Evolutionary conservation across 2,797 vertebrate species (phyloP), one percentile per base, ranked within the genome.

Genomic region (Hippoglossus hippoglossus): DNA sequence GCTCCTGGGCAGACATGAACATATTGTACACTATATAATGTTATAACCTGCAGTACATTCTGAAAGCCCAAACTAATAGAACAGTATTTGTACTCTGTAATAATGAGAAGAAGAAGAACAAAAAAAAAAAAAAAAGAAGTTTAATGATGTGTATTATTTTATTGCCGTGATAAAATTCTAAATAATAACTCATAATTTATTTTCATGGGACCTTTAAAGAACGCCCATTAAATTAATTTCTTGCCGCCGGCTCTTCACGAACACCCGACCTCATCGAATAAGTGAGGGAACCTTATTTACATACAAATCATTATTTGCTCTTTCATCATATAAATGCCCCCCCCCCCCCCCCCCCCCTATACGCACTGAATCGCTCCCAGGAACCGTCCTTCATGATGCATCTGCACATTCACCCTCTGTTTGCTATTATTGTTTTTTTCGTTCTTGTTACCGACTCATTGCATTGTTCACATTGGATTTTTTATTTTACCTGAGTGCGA

Each of bases 391-490:
- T 62, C 26, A 21, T 51, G 47, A 80, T 75, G 64, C 41, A 69
- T 67, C 67, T 67, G 18, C 58, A 36, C 26, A 72, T 65, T 84
- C 75, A 73, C 67, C 78, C 65, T 81, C 70, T 34, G 46, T 62
- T 82, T 56, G 36, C 58, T 50, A 18, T 81, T 86, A 84, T 85
- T 77, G 75, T 77, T 82, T 86, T 84, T 84, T 50, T 87, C 7
- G 7, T 85, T 82, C 67, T 79, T 84, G 74, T 82, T 87, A 84
- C 86, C 65, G 63, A 83, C 85, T 80, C 81, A 81, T 77, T 75
- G 50, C 79, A 26, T 70, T 16, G 60, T 12, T 36, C 60, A 47
- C 24, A 16, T 44, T 61, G 79, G 82, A 18, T 74, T 65, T 71
- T 71, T 73, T 79, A 69, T 71, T 82, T 67, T 83, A 81, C 76